A percentile compares a stretch with the other conserved stretches of the same genome.
phyloP scores from a whole-genome alignment of 2,113 vertebrate species.

The Astur gentilis region DNA sequence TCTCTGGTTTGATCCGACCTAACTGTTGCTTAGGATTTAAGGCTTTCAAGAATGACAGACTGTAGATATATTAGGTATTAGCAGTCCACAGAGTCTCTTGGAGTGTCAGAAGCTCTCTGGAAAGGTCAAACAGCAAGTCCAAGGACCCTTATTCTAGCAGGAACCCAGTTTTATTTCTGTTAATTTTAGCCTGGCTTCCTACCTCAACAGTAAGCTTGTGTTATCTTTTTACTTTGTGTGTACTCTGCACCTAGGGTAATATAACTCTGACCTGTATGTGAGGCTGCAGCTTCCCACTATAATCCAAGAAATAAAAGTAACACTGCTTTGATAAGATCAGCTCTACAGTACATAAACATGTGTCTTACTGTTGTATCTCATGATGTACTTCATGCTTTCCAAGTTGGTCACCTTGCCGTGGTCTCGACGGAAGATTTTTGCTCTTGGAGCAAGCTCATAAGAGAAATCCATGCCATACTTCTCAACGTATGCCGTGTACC shows the following conservation, averaged over 20 bases:
- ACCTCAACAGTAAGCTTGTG: not conserved
- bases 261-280: not conserved
- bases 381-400: slow-evolving; percentile 84
- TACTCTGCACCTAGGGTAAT: not conserved
- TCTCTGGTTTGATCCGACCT: not conserved
- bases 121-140: not conserved
- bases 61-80: not conserved
- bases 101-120: not conserved
- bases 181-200: not conserved
- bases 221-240: not conserved
- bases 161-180: not conserved
- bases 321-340: not conserved
- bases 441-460: slow-evolving; percentile 86
- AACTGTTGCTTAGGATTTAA: not conserved
- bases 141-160: not conserved
- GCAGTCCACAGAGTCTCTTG: not conserved
- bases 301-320: not conserved
- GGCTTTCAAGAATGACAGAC: not conserved
- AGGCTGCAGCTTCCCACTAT: not conserved
- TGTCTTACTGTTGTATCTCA: slow-evolving; percentile 91
- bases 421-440: slow-evolving; percentile 91
- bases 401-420: slow-evolving; percentile 80
- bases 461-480: slow-evolving; percentile 84
- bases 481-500: slow-evolving; percentile 75
- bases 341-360: not conserved